phyloP scores from a whole-genome alignment of 2,113 vertebrate genomes.

The Melospiza melodia region DNA sequence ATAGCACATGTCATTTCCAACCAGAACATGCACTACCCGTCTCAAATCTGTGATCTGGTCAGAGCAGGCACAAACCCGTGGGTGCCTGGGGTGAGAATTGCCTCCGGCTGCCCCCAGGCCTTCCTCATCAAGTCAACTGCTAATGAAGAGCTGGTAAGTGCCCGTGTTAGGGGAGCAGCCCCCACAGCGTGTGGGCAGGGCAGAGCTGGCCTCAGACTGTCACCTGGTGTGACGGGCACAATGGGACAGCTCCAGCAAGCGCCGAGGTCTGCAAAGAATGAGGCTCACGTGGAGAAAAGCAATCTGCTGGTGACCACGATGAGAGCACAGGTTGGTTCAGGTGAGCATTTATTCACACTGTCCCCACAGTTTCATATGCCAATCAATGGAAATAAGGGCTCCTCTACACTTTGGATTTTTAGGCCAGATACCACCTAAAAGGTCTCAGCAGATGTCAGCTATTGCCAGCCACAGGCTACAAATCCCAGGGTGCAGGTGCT shows the following conservation, averaged over 20 bases:
- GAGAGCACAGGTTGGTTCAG: neutral
- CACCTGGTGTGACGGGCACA: neutral
- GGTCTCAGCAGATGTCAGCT: neutral
- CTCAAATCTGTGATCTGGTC: neutral
- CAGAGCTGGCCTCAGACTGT: neutral
- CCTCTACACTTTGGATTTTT: neutral
- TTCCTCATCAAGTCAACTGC: neutral
- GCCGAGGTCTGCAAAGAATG: neutral
- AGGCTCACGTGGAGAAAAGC: neutral
- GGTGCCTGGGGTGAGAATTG: neutral
- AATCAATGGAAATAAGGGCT: neutral
- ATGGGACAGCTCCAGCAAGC: neutral
- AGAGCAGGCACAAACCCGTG: neutral
- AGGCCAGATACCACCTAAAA: neutral
- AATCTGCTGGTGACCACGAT: accelerated
- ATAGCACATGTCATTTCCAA: slow-evolving; percentile 11
- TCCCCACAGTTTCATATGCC: neutral
- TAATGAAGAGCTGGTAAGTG: neutral
- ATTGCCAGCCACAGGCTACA: neutral
- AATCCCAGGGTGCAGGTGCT: neutral
- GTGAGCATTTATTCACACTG: neutral
- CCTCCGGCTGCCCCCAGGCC: neutral
- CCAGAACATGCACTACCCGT: neutral
- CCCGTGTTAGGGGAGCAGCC: neutral
- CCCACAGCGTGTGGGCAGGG: neutral